phyloP scores from a whole-genome alignment of 2,888 invertebrate species.

The Pimpla rufipes region DNA sequence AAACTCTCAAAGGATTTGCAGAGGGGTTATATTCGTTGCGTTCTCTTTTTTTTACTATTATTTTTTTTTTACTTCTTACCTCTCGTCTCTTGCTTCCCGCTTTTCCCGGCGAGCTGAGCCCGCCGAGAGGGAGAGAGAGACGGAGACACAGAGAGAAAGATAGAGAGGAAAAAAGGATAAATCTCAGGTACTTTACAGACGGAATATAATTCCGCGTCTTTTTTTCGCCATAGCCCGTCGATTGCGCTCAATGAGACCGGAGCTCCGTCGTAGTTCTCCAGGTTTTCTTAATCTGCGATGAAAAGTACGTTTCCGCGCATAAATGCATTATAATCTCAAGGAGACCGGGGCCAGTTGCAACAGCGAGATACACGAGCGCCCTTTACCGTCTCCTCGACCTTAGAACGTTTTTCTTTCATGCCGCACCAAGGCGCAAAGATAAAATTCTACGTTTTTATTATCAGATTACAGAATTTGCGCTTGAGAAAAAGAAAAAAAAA shows the following conservation, averaged over 20 bases:
- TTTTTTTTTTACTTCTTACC: constrained; percentile 23
- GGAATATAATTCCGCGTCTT: constrained; percentile 20
- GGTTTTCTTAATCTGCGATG: constrained; percentile 38
- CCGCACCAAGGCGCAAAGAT: too few relatives aligned
- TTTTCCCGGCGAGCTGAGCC: not conserved
- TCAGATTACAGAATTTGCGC: too few relatives aligned
- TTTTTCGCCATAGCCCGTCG: not conserved
- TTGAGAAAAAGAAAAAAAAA: too few relatives aligned
- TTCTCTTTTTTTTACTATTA: not conserved
- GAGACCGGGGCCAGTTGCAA: not conserved
- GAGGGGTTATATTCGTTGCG: constrained; percentile 38
- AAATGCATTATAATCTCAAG: constrained; percentile 16
- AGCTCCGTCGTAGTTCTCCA: not conserved
- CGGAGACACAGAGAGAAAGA: not conserved
- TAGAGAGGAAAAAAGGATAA: not conserved
- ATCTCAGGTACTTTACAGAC: constrained; percentile 32
- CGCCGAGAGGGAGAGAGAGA: too few relatives aligned
- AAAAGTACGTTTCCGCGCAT: constrained; percentile 52
- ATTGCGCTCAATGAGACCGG: constrained; percentile 9
- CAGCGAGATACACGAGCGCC: too few relatives aligned
- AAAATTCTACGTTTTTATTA: too few relatives aligned
- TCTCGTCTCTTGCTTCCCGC: constrained; percentile 4
- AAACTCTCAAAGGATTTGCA: constrained; percentile 39
- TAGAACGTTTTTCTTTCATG: too few relatives aligned
- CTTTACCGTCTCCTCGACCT: too few relatives aligned